phyloP scores from a whole-genome alignment of 2,113 vertebrate genomes.

The Rhinogobius similis region DNA sequence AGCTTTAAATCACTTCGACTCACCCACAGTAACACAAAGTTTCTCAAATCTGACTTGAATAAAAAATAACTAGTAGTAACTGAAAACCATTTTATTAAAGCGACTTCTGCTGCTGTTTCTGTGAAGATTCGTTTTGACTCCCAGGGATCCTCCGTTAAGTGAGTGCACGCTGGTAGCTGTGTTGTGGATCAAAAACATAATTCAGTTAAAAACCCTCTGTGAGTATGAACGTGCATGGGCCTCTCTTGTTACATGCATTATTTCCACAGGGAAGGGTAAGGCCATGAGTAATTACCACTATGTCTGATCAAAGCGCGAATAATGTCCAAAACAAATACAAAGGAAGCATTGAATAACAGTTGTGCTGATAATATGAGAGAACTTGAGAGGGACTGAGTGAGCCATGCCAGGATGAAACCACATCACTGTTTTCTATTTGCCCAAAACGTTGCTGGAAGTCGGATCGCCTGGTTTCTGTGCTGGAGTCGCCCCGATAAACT shows the following conservation, averaged over 20 bases:
- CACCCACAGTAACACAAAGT: too few species aligned
- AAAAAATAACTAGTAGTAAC: too few species aligned
- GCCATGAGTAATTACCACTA: constrained; percentile 73
- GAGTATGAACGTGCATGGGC: constrained; percentile 46
- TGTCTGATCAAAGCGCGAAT: constrained; percentile 77
- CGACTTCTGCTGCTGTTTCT: too few species aligned
- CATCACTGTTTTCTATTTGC: constrained; percentile 45
- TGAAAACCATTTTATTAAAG: too few species aligned
- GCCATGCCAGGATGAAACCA: constrained; percentile 62
- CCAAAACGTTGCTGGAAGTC: constrained; percentile 52
- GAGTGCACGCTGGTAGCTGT: constrained; percentile 49
- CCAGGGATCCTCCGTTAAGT: background rate
- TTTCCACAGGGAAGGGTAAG: constrained; percentile 70
- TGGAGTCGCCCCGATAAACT: constrained; percentile 45
- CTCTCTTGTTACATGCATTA: constrained; percentile 73
- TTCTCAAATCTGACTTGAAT: too few species aligned
- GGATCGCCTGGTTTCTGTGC: constrained; percentile 42
- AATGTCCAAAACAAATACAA: constrained; percentile 77
- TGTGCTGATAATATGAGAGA: constrained; percentile 65
- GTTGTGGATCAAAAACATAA: constrained; percentile 65
- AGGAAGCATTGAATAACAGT: constrained; percentile 66
- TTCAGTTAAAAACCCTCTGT: constrained; percentile 58
- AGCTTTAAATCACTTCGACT: too few species aligned
- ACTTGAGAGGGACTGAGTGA: constrained; percentile 60
- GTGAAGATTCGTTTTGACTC: too few species aligned